A percentile compares a stretch with the other conserved stretches of the same genome.
Evolutionary conservation across 2,113 vertebrate genomes (phyloP).

Genomic region (Phalacrocorax aristotelis): DNA sequence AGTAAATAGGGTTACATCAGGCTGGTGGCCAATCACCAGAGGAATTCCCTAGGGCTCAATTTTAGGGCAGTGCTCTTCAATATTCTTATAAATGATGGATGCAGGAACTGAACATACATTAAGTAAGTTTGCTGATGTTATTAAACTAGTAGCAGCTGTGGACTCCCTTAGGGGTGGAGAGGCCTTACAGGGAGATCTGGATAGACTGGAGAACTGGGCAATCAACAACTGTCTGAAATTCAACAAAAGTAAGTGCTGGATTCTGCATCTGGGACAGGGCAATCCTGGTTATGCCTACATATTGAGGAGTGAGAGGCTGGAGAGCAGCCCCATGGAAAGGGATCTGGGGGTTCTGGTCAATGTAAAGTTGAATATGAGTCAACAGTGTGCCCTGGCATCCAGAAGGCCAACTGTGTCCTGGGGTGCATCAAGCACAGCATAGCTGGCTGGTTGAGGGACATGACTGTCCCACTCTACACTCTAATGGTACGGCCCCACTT

Average conservation of each 20-base stretch:
- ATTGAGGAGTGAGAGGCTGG: background rate
- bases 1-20: background rate
- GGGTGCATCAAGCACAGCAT: background rate
- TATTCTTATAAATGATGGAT: background rate
- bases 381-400: background rate
- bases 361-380: background rate
- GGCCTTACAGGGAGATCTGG: background rate
- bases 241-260: background rate
- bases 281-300: background rate
- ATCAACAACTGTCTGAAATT: background rate
- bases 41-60: background rate
- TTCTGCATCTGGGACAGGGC: background rate
- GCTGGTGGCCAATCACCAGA: background rate
- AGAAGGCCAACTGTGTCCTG: background rate
- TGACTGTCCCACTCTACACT: background rate
- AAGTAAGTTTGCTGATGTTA: background rate
- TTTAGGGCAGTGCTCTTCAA: background rate
- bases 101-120: background rate
- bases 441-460: accelerated
- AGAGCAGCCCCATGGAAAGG: background rate
- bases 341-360: background rate
- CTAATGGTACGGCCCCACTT: background rate
- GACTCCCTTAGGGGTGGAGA: background rate
- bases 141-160: background rate
- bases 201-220: background rate